phyloP scores from a whole-genome alignment of 2,797 vertebrate species.

The Myotis vivesi region DNA sequence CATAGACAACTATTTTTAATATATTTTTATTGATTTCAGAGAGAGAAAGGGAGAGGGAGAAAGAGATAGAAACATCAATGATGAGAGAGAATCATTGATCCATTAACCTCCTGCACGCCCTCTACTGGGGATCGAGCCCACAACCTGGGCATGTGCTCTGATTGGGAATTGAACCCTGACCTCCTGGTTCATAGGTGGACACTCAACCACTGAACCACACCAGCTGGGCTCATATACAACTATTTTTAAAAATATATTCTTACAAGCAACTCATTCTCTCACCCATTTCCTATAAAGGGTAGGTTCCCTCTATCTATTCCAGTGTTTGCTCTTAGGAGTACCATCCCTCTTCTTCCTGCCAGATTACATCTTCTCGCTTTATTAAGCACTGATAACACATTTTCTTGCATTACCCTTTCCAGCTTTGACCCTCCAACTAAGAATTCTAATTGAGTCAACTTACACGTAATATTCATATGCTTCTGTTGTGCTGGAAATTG shows the following conservation, averaged over 20 bases:
- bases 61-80: too few species aligned
- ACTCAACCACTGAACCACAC: too few species aligned
- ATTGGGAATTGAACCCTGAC: too few species aligned
- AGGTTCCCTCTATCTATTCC: not conserved
- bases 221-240: not conserved
- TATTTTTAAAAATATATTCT: not conserved
- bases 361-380: not conserved
- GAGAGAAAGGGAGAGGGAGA: not conserved
- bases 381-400: not conserved
- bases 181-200: too few species aligned
- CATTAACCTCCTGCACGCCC: too few species aligned
- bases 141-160: too few species aligned
- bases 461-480: not conserved
- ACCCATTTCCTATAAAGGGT: not conserved
- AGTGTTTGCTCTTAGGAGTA: not conserved
- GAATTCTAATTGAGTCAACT: not conserved
- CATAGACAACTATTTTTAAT: not conserved
- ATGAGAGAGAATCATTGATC: too few species aligned
- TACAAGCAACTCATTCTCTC: not conserved
- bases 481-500: not conserved
- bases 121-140: too few species aligned
- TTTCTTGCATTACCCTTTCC: not conserved
- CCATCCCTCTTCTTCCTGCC: not conserved
- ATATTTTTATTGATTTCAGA: not conserved
- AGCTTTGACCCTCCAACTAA: conserved; percentile 12